Base-by-base conservation (phyloP, 2,113 vertebrate genomes). In the Aspiorhynchus laticeps region DNA sequence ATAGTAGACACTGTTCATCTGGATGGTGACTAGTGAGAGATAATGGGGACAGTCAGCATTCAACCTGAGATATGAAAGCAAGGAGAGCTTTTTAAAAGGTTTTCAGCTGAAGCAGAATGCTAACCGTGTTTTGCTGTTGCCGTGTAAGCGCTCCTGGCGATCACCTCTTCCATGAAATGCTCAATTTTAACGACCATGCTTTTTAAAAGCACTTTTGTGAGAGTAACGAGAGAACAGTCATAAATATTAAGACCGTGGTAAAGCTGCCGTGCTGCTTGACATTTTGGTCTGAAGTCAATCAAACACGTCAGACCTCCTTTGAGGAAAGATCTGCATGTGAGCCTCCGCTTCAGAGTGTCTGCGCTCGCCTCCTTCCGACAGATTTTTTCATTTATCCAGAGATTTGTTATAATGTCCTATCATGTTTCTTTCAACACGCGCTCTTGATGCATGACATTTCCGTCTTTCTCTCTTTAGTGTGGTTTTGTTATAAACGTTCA, bases 191-290 rank as follows among this genome's bases (percentile, higher is more conserved):
- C 14, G 71, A 83, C 78, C 24, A 28, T 65, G 14, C 79, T 33
- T 82, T 88, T 89, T 83, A 87, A 91, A 87, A 77, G 36, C 71
- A 65, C 71, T 81, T 89, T 86, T 77, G 78, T 78, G 71, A 61
- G 61, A 38, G 63, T 63, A 86, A 59, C 4, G 26, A 83, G 41
- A 88, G 76, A 69, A 85, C 21, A 61, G 56, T 84, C 28, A 86
- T 87, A 88, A 87, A 88, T 90, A 90, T 88, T 85, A 88, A 87
- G 79, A 67, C 19, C 17, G 1, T 5, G 21, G 36, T 86, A 85
- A 89, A 86, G 87, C 79, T 48, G 26, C 38, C 1, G 78, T 71
- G 80, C 59, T 77, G 80, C 53, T 87, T 61, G 86, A 82, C 61
- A 46, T 80, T 86, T 80, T 71, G 51, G 56, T 78, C 41, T 78